Evolutionary conservation across 2,113 vertebrate genomes (phyloP).

Genomic region (Petromus typicus): DNA sequence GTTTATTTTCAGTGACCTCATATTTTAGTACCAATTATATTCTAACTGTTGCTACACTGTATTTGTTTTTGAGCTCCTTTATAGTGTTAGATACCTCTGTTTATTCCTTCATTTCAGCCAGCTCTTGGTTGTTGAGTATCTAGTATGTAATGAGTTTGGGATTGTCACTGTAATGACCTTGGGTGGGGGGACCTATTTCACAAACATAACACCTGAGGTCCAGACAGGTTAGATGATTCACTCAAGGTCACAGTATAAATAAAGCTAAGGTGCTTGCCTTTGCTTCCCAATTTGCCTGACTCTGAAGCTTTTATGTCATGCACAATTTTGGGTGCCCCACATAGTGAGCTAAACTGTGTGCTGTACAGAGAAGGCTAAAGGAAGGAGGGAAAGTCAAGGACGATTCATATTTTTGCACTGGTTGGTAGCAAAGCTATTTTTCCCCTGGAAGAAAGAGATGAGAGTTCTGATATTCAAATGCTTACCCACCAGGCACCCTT

Average conservation of each 20-base stretch:
- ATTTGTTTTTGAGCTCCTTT: not conserved
- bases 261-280: not conserved
- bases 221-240: slow-evolving; percentile 9
- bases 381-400: slow-evolving; percentile 74
- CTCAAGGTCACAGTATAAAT: slow-evolving; percentile 33
- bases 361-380: slow-evolving; percentile 57
- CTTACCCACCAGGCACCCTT: slow-evolving; percentile 81
- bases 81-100: not conserved
- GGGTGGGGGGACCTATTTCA: slow-evolving; percentile 50
- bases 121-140: not conserved
- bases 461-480: slow-evolving; percentile 81
- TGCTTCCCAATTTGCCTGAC: not conserved
- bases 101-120: not conserved
- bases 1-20: not conserved
- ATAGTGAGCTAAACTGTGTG: slow-evolving; percentile 41
- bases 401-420: slow-evolving; percentile 64
- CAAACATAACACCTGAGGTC: slow-evolving; percentile 30
- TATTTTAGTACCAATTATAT: not conserved
- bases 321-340: slow-evolving; percentile 24
- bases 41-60: not conserved
- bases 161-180: not conserved
- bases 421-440: slow-evolving; percentile 75
- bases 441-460: slow-evolving; percentile 77
- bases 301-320: slow-evolving; percentile 27
- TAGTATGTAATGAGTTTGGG: not conserved